Evolutionary conservation across 2,888 invertebrate genomes (phyloP), one percentile per base, ranked within the genome.

Genomic region (Calliopum simillimum): DNA sequence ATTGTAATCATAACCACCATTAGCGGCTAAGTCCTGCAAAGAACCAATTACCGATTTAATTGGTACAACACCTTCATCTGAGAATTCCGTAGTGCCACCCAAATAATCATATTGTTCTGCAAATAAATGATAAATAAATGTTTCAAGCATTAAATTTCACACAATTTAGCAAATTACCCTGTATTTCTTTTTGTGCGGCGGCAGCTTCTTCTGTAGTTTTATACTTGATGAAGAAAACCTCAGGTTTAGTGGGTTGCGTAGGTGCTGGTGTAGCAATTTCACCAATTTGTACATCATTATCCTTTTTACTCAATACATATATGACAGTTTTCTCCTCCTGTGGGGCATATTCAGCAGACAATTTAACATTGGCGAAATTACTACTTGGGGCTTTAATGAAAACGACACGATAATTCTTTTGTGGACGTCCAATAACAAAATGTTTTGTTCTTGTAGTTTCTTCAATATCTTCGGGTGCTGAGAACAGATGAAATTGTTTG

Each of bases 331-430:
- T 85, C 64, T 86, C 86, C 76, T 86, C 85, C 70, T 83, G 83
- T 21, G 85, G 83, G 5, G 85, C 84, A 73, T 81, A 76, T 73
- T 33, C 33, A 8, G 33, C 33, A 5, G 33, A 33, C 8, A 33
- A n/a, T n/a, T n/a, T n/a, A n/a, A n/a, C n/a, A n/a, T n/a, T n/a
- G n/a, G n/a, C n/a, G n/a, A n/a, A n/a, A n/a, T n/a, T n/a, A n/a
- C n/a, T n/a, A n/a, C n/a, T n/a, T n/a, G 86, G 86, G 13, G 86
- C 84, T 63, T 84, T 83, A 41, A 86, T 86, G 71, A 86, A 86
- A 3, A 86, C 82, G 4, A 86, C 83, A 4, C 86, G 83, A 72
- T 86, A 86, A 70, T 84, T 83, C 70, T 81, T 82, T 23, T 80
- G 80, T 11, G 84, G 77, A 2, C 82, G 82, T 14, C 85, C 85